Percentiles rank a stretch among this genome's conserved stretches.
Evolutionary conservation across 2,797 vertebrate genomes (phyloP).

Genomic region (Coccyzus lansbergi): DNA sequence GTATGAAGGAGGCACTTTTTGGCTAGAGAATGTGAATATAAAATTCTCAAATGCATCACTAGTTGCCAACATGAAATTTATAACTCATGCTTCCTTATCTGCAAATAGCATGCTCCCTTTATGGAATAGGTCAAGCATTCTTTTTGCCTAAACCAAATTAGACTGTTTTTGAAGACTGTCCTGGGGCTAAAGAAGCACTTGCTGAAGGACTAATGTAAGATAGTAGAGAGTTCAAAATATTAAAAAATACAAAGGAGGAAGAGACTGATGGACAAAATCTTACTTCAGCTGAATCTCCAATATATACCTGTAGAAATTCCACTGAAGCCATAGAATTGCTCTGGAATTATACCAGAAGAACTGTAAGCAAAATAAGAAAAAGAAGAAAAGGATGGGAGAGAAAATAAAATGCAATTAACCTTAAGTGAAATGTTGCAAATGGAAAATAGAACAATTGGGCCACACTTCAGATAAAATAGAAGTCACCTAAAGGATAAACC

Average conservation of each 20-base stretch:
- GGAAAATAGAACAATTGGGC: not conserved
- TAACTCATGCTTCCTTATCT: conserved; percentile 46
- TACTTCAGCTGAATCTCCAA: not conserved
- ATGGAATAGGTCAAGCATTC: conserved; percentile 58
- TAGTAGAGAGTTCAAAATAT: not conserved
- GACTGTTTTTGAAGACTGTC: not conserved
- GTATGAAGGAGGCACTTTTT: not conserved
- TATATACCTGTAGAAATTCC: not conserved
- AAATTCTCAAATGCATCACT: conserved; percentile 31
- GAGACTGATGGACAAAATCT: not conserved
- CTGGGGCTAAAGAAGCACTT: not conserved
- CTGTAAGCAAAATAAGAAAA: not conserved
- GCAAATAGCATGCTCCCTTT: conserved; percentile 53
- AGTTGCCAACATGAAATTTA: conserved; percentile 53
- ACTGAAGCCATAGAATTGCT: not conserved
- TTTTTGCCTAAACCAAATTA: conserved; percentile 36
- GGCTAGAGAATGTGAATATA: not conserved
- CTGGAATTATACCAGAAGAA: not conserved
- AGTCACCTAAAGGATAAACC: not conserved
- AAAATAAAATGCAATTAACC: not conserved
- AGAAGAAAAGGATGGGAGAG: not conserved
- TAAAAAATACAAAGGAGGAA: not conserved
- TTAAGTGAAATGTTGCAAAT: not conserved
- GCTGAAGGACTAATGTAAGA: not conserved
- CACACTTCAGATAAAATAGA: not conserved